Evolutionary conservation across 1,140 invertebrate genomes (phyloP).

Genomic region (Calephelis nemesis): DNA sequence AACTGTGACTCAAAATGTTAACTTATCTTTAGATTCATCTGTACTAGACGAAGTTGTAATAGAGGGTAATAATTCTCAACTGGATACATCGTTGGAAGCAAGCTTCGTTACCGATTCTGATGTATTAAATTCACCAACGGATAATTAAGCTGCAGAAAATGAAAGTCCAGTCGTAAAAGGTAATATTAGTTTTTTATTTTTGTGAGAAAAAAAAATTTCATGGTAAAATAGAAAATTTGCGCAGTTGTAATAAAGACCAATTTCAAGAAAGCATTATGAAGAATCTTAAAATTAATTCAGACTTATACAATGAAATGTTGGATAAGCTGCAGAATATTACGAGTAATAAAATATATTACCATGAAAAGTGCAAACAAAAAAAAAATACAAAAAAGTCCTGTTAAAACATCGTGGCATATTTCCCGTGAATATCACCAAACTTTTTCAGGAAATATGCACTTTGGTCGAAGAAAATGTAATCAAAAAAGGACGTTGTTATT

Average conservation of each 20-base stretch:
- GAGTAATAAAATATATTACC: not conserved
- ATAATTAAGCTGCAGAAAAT: no score
- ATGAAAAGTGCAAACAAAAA: conserved; percentile 1
- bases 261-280: not conserved
- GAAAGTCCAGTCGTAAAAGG: no score
- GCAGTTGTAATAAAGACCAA: not conserved
- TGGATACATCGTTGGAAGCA: no score
- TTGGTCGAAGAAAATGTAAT: not conserved
- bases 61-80: no score
- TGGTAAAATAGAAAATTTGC: not conserved
- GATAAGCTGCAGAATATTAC: not conserved
- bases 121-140: no score
- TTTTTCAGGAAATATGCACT: conserved; percentile 1
- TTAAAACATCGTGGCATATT: not conserved
- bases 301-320: not conserved
- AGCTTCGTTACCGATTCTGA: no score
- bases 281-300: not conserved
- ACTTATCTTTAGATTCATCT: no score
- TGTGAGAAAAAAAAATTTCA: not conserved
- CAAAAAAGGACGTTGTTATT: not conserved
- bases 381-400: not conserved
- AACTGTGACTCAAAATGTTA: not conserved
- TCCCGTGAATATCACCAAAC: not conserved
- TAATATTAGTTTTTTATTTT: no score
- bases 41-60: no score